Percentiles rank a stretch among this genome's conserved stretches.
phyloP scores from a whole-genome alignment of 30 jellyfish, hydroid and myxozoan species.

The Haliclystus octoradiatus region DNA sequence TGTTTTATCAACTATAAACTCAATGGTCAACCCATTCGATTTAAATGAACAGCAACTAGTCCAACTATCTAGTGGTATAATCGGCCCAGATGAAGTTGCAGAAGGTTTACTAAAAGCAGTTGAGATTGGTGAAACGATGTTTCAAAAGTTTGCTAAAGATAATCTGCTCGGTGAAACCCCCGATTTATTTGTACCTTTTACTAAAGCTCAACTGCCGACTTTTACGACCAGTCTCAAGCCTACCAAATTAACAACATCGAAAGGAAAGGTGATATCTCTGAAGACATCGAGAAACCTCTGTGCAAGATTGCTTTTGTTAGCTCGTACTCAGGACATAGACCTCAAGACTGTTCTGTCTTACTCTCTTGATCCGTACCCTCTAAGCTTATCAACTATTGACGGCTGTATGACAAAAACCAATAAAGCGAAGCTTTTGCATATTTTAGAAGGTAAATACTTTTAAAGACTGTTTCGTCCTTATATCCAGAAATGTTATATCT shows the following conservation, averaged over 20 bases:
- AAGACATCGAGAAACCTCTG: not conserved
- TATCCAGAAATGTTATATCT: no score
- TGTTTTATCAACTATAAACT: slow-evolving; percentile 9
- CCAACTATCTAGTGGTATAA: slow-evolving; percentile 26
- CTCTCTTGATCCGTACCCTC: no score
- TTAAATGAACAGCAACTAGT: not conserved
- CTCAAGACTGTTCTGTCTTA: slow-evolving; percentile 9
- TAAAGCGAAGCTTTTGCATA: no score
- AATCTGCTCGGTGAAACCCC: slow-evolving; percentile 13
- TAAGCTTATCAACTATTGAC: no score
- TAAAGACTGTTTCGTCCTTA: not conserved
- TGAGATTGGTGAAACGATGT: slow-evolving; percentile 10
- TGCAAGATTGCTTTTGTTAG: not conserved
- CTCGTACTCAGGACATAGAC: slow-evolving; percentile 7
- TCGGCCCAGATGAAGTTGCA: slow-evolving; percentile 19
- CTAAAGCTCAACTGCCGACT: slow-evolving; percentile 8
- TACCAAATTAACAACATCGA: not conserved
- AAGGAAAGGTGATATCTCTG: not conserved
- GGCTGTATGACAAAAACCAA: no score
- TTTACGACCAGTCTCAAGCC: not conserved
- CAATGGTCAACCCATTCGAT: slow-evolving; percentile 34
- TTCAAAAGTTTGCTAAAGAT: slow-evolving; percentile 9
- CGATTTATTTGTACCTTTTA: slow-evolving; percentile 29
- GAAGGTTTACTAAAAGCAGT: slow-evolving; percentile 13
- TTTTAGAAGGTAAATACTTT: no score